Evolutionary conservation across 2,888 invertebrate species (phyloP).

Genomic region (Melieria omissa): DNA sequence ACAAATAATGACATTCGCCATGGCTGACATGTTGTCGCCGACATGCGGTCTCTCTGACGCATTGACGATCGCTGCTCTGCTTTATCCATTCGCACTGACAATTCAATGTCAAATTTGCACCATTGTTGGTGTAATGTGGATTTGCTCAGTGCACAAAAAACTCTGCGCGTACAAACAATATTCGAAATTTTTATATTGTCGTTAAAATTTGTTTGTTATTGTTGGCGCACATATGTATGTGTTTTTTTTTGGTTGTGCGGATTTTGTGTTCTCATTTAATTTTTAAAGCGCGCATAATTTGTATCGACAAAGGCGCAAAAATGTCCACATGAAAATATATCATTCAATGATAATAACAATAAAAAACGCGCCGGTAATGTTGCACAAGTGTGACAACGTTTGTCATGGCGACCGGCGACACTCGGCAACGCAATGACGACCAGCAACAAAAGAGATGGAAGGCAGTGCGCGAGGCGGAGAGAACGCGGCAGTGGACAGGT

Average conservation of each 20-base stretch:
- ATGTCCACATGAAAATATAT: slow-evolving; percentile 30
- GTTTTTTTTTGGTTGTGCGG: neutral
- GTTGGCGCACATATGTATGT: neutral
- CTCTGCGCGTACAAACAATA: slow-evolving; percentile 19
- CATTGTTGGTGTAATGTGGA: slow-evolving; percentile 10
- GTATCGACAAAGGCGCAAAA: slow-evolving; percentile 37
- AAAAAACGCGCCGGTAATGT: slow-evolving; percentile 12
- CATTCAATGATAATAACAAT: slow-evolving; percentile 35
- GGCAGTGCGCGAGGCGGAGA: slow-evolving; percentile 7
- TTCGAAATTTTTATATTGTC: slow-evolving; percentile 2
- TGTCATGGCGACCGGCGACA: neutral
- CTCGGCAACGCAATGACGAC: neutral
- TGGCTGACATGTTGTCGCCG: slow-evolving; percentile 13
- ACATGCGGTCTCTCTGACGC: slow-evolving; percentile 7
- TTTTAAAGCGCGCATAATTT: slow-evolving; percentile 37
- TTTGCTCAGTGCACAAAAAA: neutral
- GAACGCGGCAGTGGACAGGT: slow-evolving; percentile 19
- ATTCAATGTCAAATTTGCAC: slow-evolving; percentile 32
- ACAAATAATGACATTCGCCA: too few relatives aligned
- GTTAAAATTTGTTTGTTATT: slow-evolving; percentile 8
- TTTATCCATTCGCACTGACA: slow-evolving; percentile 23
- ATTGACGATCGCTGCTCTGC: neutral
- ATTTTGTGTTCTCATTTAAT: slow-evolving; percentile 24
- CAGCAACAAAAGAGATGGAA: neutral
- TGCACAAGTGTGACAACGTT: slow-evolving; percentile 19